Evolutionary conservation across 2,888 invertebrate species (phyloP).

Genomic region (Synergus itoensis): DNA sequence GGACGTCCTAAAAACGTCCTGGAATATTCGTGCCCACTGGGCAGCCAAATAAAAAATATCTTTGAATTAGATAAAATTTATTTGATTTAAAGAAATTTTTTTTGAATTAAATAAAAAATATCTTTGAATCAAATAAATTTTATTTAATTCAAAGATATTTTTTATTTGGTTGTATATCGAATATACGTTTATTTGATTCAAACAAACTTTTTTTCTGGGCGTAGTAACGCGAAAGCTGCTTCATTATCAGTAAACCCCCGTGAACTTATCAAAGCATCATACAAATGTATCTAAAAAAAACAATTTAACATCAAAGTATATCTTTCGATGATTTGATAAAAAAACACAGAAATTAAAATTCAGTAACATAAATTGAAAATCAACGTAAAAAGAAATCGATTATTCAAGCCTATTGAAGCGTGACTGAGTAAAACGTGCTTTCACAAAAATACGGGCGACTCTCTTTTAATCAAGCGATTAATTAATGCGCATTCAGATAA

Average conservation of each 20-base stretch:
- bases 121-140: too few species aligned
- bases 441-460: conserved; percentile 40
- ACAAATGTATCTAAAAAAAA: not conserved
- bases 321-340: conserved; percentile 1
- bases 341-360: conserved; percentile 21
- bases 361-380: conserved; percentile 40
- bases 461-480: conserved; percentile 42
- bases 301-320: not conserved
- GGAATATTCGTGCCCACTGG: too few species aligned
- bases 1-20: too few species aligned
- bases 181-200: too few species aligned
- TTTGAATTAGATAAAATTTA: too few species aligned
- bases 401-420: conserved; percentile 40
- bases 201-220: too few species aligned
- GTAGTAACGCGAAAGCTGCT: not conserved
- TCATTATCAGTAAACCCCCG: not conserved
- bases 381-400: conserved; percentile 39
- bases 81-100: too few species aligned
- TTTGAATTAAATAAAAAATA: too few species aligned
- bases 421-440: conserved; percentile 39
- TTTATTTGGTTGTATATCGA: too few species aligned
- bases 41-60: too few species aligned
- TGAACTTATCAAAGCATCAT: not conserved
- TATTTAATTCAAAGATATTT: too few species aligned
- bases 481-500: conserved; percentile 55